Evolutionary conservation across 2,113 vertebrate species (phyloP).

Genomic region (Petroica traversi): DNA sequence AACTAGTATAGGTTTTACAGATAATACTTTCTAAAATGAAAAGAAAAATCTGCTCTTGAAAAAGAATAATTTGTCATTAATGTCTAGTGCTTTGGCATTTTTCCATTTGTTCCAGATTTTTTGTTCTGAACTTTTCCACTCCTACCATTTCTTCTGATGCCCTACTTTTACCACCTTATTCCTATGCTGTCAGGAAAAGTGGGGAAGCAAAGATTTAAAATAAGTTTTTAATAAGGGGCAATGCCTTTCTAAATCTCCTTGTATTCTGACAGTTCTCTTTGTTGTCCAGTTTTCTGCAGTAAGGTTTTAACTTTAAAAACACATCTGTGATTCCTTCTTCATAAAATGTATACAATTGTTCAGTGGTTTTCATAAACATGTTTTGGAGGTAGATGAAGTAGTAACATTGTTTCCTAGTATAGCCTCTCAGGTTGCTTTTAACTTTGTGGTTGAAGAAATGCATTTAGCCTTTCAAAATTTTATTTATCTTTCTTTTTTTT

Average conservation of each 20-base stretch:
- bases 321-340: background rate
- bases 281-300: background rate
- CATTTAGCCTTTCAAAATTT: background rate
- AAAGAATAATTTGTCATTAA: background rate
- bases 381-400: background rate
- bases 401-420: background rate
- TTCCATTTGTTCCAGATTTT: background rate
- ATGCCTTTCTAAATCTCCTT: background rate
- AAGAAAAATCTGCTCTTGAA: background rate
- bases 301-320: background rate
- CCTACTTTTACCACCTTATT: background rate
- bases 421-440: background rate
- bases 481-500: background rate
- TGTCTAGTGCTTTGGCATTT: background rate
- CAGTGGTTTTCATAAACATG: background rate
- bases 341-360: background rate
- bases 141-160: background rate
- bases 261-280: background rate
- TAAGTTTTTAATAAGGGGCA: background rate
- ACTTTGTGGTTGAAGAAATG: background rate
- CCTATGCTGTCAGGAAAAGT: background rate
- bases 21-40: background rate
- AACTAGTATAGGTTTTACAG: background rate
- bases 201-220: background rate
- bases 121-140: background rate